Evolutionary conservation across 2,113 vertebrate species (phyloP), one percentile per base, ranked within the genome.

Genomic region (Phalacrocorax brasilianus): DNA sequence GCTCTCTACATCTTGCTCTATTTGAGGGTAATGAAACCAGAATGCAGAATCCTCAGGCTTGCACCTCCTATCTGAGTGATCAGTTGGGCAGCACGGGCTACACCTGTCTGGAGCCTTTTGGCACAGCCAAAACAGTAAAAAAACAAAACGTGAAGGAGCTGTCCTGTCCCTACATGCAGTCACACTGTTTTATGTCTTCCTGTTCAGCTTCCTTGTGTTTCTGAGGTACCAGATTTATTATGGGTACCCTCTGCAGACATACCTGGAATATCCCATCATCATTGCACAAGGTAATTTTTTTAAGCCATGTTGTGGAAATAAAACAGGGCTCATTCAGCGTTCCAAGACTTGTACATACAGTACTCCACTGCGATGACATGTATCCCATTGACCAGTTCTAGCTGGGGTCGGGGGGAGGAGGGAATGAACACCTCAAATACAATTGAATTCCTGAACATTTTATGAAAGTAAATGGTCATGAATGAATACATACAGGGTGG

Each of bases 211-310:
- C 97, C 98, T 99, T 77, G 99, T 99, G 73, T 99, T 99, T 91
- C 98, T 99, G n/a, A 98, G 98, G 10, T 99, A 99, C 97, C 99
- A 99, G 96, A 98, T 98, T 95, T 99, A 99, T 96, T 99, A 99
- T 9, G 97, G 95, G 75, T 99, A 99, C 96, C 99, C 99, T 8
- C 97, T 98, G 47, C 98, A 98, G 72, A 99, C 99, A 4, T 99
- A 99, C 94, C 97, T 99, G 98, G 99, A 99, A 82, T 99, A 99
- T 95, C 99, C 99, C 30, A 98, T 99, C 90, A 98, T 99, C 91
- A 99, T 99, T 21, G 97, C 97, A n/a, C 99, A 99, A 98, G 99
- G 99, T 99, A 98, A 98, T 93, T 49, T 53, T n/a, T 88, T 52
- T 23, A 61, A 82, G 50, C 53, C 12, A 4, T 49, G 38, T 76